Conservation (phyloP, 2,797 vertebrate species). For the Cygnus olor region DNA sequence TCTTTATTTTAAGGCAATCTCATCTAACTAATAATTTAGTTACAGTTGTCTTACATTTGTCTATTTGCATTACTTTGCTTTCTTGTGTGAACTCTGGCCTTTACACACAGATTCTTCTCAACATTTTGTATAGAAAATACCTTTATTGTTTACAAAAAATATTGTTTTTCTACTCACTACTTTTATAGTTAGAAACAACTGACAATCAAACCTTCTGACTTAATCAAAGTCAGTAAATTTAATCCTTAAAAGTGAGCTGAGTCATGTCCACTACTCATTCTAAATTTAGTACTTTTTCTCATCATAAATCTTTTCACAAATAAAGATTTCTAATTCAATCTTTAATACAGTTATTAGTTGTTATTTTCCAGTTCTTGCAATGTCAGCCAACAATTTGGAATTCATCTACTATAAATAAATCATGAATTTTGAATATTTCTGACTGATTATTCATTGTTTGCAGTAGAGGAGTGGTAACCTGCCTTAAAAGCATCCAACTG, state of each 20-base stretch:
- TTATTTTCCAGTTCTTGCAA: background rate
- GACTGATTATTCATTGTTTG: slow-evolving; percentile 27
- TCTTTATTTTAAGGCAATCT: background rate
- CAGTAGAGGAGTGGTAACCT: background rate
- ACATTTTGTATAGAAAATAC: background rate
- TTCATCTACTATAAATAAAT: background rate
- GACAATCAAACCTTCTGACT: background rate
- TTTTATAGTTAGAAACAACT: background rate
- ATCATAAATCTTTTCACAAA: background rate
- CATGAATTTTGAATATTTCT: background rate
- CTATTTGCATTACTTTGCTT: background rate
- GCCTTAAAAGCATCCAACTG: background rate
- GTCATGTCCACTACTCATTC: background rate
- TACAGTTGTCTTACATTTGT: background rate
- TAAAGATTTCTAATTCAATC: background rate
- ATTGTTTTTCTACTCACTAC: background rate
- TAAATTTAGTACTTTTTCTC: background rate
- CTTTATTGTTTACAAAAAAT: background rate
- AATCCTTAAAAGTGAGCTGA: background rate
- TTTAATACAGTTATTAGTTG: background rate
- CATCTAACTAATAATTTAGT: background rate
- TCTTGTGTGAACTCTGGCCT: background rate
- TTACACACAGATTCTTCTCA: background rate
- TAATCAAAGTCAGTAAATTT: background rate
- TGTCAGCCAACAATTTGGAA: background rate